These are phyloP conservation scores for Cataglyphis livida DNA, from an alignment of 2,888 invertebrate genomes.

Conservation along the genomic window DNA sequence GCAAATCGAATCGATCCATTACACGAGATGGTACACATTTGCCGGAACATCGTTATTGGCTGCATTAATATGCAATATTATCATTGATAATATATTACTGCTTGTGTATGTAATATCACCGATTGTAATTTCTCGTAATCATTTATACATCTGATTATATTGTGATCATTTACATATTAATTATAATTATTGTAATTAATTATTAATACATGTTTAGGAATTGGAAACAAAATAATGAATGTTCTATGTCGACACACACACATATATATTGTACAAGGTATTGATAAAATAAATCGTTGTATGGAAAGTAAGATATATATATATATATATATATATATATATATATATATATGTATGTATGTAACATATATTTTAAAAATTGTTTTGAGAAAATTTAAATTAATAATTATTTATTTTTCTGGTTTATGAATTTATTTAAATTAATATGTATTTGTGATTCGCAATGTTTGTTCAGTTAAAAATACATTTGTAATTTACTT, in stretches of 20 bases:
- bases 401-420: not conserved
- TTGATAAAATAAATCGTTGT: not conserved
- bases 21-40: not conserved
- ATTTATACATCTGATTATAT: constrained; percentile 26
- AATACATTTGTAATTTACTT: not conserved
- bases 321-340: not conserved
- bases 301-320: not conserved
- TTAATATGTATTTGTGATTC: not conserved
- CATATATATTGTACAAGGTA: not conserved
- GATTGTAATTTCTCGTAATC: constrained; percentile 23
- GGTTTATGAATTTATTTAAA: not conserved
- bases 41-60: not conserved
- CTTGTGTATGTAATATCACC: not conserved
- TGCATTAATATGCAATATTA: constrained; percentile 4
- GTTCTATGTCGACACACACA: not conserved
- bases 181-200: constrained; percentile 7
- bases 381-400: not conserved
- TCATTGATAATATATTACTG: constrained; percentile 9
- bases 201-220: not conserved
- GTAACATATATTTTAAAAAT: not conserved
- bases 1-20: constrained; percentile 50
- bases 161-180: constrained; percentile 30
- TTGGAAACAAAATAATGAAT: constrained; percentile 11
- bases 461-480: not conserved
- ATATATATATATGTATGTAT: not conserved